Evolutionary conservation across 2,113 vertebrate genomes (phyloP), one percentile per base, ranked within the genome.

Genomic region (Anthoscopus minutus): DNA sequence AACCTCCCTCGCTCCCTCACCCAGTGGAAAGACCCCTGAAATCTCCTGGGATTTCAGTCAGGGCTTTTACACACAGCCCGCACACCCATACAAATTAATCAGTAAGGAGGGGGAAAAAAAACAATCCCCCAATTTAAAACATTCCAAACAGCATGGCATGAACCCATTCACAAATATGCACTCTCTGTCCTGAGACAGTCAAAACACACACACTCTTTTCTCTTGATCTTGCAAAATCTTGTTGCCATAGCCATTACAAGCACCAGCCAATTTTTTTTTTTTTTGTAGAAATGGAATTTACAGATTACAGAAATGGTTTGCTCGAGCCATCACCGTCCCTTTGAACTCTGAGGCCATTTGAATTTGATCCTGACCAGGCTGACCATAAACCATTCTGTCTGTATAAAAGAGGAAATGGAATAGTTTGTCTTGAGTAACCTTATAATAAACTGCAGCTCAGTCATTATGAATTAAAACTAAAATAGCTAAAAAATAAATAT

Each of bases 261-360:
- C 62, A 51, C 31, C 5, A 57, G 71, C 82, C 82, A 85, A 85
- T 4, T 7, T 48, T 4, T 37, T 27, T 30, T 48, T 69, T 95
- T 94, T 81, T 74, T 48, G 73, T 89, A 91, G 64, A 89, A 92
- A 94, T 67, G 83, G 95, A 94, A 96, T 96, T 94, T 93, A 84
- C 80, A 95, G 91, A 96, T 96, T 96, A 91, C 93, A 96, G 94
- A 94, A 97, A 96, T 86, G 95, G 95, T 94, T 96, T 97, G 62
- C 62, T 77, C 2, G 3, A 97, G 95, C 92, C 95, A 76, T 86
- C 92, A 15, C 70, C 82, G 69, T 88, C 53, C 86, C 94, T 97
- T 97, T 97, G 96, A 97, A 97, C 92, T 97, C 87, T 9, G 60
- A 93, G 82, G 93, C 96, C 81, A 72, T 72, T 90, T 79, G 94